Percentiles rank a stretch among this genome's conserved stretches.
Evolutionary conservation across 2,888 invertebrate species (phyloP).

Genomic region (Caenorhabditis virilis): DNA sequence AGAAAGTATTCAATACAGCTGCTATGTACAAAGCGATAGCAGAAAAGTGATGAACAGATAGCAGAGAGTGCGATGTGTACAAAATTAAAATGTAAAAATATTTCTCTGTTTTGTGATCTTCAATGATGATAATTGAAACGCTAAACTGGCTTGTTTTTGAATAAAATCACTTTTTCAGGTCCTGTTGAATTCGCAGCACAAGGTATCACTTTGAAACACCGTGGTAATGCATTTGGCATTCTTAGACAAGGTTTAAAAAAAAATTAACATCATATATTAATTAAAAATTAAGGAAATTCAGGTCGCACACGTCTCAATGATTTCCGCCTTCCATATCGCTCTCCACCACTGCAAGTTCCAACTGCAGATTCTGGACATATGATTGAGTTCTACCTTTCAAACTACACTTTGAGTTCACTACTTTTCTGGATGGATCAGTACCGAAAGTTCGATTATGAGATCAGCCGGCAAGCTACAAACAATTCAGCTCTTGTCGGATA

Average conservation of each 20-base stretch:
- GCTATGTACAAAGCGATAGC: too few species aligned
- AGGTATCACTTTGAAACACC: slow-evolving; percentile 53
- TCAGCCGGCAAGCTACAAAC: slow-evolving; percentile 60
- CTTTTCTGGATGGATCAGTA: slow-evolving; percentile 69
- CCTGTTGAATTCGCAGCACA: slow-evolving; percentile 54
- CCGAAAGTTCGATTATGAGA: slow-evolving; percentile 67
- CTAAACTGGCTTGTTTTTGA: background rate
- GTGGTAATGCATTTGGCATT: slow-evolving; percentile 68
- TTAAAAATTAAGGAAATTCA: slow-evolving; percentile 18
- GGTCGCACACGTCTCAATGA: slow-evolving; percentile 64
- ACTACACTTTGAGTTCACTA: slow-evolving; percentile 64
- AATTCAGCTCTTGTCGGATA: slow-evolving; percentile 64
- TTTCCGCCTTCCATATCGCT: slow-evolving; percentile 66
- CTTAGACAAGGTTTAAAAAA: slow-evolving; percentile 57
- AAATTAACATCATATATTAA: background rate
- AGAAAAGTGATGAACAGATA: too few species aligned
- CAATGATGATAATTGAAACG: too few species aligned
- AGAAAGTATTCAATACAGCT: too few species aligned
- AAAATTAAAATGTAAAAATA: too few species aligned
- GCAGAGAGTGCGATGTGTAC: background rate
- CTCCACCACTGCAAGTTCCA: slow-evolving; percentile 45
- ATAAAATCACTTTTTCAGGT: slow-evolving; percentile 26
- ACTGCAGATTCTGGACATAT: slow-evolving; percentile 55
- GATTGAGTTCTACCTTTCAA: slow-evolving; percentile 65
- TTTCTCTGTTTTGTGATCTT: too few species aligned